Base-by-base conservation (phyloP, 2,888 invertebrate genomes). In the Charanyca ferruginea region DNA sequence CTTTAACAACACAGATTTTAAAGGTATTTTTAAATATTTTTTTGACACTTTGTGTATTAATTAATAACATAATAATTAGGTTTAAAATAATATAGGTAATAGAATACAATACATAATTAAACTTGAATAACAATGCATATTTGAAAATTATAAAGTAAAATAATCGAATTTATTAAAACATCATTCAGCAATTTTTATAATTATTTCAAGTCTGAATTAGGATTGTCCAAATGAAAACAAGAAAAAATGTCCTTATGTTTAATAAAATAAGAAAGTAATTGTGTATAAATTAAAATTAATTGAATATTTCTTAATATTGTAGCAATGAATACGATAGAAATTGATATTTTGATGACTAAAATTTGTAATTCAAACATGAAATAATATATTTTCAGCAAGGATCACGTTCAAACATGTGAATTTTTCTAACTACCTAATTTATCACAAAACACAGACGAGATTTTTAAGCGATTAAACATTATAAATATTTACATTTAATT, bases 371-470 rank as follows among this genome's bases (percentile, higher is more conserved):
- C 25, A 48, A 49, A 75, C 65, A 77, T 66, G 49, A 69, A 57
- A 60, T 52, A 65, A 61, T 53, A 52, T 41, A 41, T 13, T 16
- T 48, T n/a, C 54, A 28, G 22, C 45, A 23, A 18, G 65, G n/a
- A 61, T 42, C 58, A 75, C 67, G 49, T 49, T 63, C 52, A 54
- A 53, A 67, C 45, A 64, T 65, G 49, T 61, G 65, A 73, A 71
- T 79, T 79, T 52, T 63, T 75, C 80, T 86, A 87, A 74, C 84
- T 86, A 87, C 79, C 8, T 57, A 74, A 52, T 48, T 70, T 87
- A 89, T 90, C 89, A 91, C 90, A 90, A 89, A 90, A 90, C 87
- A 90, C 86, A 90, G 89, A 90, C 86, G 85, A 88, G 77, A 82
- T 87, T 84, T 81, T 78, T 63, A 85, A 87, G 86, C 87, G 73